phyloP scores from a whole-genome alignment of 2,797 vertebrate genomes.

The Gephyroberyx darwinii region DNA sequence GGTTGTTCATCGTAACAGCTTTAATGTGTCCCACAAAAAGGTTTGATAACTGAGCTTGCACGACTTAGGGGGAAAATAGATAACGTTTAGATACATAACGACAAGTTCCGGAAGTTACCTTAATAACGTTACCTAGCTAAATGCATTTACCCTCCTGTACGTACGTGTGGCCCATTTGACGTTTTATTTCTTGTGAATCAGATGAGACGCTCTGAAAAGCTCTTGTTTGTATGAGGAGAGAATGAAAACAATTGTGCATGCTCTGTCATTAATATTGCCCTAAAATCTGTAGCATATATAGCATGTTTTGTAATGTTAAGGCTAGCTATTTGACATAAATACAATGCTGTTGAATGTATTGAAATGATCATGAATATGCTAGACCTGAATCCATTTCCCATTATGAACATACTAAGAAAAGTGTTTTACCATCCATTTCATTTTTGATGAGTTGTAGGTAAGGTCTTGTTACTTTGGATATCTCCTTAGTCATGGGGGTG shows the following conservation, averaged over 20 bases:
- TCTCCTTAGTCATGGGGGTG: background rate
- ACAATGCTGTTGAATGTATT: background rate
- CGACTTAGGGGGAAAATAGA: background rate
- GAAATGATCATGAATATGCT: background rate
- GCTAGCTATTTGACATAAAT: background rate
- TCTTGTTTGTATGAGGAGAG: slow-evolving; percentile 30
- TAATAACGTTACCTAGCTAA: background rate
- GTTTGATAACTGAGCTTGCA: background rate
- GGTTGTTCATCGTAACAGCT: background rate
- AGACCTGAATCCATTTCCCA: background rate
- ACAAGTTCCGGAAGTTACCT: background rate
- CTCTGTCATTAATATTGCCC: slow-evolving; percentile 5
- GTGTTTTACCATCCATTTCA: background rate
- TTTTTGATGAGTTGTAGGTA: background rate
- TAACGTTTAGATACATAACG: background rate
- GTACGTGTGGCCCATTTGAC: background rate
- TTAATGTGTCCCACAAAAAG: background rate
- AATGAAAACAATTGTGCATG: slow-evolving; percentile 1
- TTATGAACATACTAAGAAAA: background rate
- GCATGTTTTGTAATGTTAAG: background rate
- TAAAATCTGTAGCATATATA: background rate
- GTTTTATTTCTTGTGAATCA: background rate
- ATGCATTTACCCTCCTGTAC: background rate
- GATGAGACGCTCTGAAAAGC: background rate
- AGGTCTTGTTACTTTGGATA: background rate